Percentiles rank a stretch among this genome's conserved stretches.
Conservation (phyloP, 1,140 invertebrate species). For the Callitettix versicolor region DNA sequence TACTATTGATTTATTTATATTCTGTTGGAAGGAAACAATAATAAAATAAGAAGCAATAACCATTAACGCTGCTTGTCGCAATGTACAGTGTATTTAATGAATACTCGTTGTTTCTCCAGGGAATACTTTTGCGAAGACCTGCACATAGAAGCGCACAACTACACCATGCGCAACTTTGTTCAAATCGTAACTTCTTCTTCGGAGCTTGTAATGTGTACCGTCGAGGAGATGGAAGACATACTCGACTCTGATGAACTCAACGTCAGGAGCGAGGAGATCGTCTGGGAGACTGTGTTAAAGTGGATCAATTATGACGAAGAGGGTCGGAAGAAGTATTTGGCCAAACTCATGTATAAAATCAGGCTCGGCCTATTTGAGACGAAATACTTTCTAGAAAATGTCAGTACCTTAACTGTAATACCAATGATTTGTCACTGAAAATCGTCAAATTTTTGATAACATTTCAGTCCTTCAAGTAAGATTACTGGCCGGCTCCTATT, state of each 20-base stretch:
- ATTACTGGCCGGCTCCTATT: no score
- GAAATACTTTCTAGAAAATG: conserved; percentile 60
- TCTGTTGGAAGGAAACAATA: no score
- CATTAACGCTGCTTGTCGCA: no score
- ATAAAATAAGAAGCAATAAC: no score
- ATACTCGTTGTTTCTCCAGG: conserved; percentile 30
- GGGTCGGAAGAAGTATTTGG: conserved; percentile 50
- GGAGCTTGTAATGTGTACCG: conserved; percentile 56
- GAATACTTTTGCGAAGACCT: conserved; percentile 61
- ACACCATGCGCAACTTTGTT: conserved; percentile 61
- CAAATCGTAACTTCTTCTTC: conserved; percentile 47
- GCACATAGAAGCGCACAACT: conserved; percentile 52
- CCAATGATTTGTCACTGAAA: no score
- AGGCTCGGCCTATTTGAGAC: conserved; percentile 76
- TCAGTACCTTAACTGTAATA: no score
- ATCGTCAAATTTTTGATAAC: no score
- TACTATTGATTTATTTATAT: no score
- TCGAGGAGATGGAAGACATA: conserved; percentile 56
- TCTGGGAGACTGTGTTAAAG: conserved; percentile 50
- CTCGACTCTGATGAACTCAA: conserved; percentile 59
- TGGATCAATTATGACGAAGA: conserved; percentile 54
- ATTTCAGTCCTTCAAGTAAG: no score
- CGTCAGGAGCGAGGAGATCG: conserved; percentile 50
- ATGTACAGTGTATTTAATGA: no score
- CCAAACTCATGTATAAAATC: conserved; percentile 65